Conservation (phyloP, 1,140 invertebrate species). For the Euschistus heros region DNA sequence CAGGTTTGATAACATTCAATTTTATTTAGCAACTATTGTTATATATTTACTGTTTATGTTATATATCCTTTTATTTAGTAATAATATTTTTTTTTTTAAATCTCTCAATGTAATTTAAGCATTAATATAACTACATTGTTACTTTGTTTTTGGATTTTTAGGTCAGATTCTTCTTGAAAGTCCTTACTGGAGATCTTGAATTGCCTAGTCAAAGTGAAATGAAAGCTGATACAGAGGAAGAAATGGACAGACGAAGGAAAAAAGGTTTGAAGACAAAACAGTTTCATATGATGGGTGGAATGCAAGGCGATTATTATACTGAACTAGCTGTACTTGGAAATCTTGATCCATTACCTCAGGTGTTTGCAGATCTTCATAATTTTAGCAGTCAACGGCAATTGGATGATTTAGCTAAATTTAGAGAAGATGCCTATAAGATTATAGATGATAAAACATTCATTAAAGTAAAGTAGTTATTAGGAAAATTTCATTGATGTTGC, state of each 20-base stretch:
- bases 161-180: conserved; percentile 57
- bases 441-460: conserved; percentile 26
- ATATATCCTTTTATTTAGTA: too few species aligned
- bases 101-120: too few species aligned
- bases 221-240: conserved; percentile 35
- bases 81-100: too few species aligned
- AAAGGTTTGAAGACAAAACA: conserved; percentile 26
- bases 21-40: neutral
- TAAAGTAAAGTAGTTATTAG: conserved; percentile 4
- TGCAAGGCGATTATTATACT: conserved; percentile 23
- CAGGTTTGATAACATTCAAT: conserved; percentile 45
- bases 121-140: too few species aligned
- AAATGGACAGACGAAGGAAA: conserved; percentile 24
- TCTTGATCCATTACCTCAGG: conserved; percentile 25
- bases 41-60: too few species aligned
- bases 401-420: conserved; percentile 29
- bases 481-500: too few species aligned
- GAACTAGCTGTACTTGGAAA: conserved; percentile 20
- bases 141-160: too few species aligned
- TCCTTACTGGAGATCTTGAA: conserved; percentile 47
- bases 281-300: conserved; percentile 29
- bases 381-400: conserved; percentile 25
- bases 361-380: conserved; percentile 27
- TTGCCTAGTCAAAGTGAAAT: conserved; percentile 55
- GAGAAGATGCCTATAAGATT: conserved; percentile 29